Base-by-base conservation (phyloP, 2,888 invertebrate species). In the Phoenoteleia sp. region DNA sequence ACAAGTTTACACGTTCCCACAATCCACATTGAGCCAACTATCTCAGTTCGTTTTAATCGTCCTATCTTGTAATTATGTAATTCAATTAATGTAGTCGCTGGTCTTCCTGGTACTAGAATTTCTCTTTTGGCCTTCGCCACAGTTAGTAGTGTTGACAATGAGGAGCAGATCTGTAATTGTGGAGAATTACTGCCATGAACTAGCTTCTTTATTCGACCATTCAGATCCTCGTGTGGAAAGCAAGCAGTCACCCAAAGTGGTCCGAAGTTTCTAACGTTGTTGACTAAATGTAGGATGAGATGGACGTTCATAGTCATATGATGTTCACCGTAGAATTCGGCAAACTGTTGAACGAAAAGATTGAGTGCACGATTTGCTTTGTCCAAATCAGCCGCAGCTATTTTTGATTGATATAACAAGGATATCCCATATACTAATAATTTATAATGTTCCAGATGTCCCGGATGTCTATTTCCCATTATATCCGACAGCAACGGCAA, bases 131-230 rank as follows among this genome's bases (percentile, higher is more conserved):
- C 7, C 5, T 5, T 33, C 11, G 33, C 33, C 11, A 33, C 5
- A 9, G 33, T 33, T 11, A 9, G 5, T 33, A 58, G 47, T 19
- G 45, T 29, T 23, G 60, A 69, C 23, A 49, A n/a, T n/a, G n/a
- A n/a, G n/a, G n/a, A 54, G 36, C 33, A 80, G 21, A 81, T 81
- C 66, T 81, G 81, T 25, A 81, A 29, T 21, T 81, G 54, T 7
- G 81, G 74, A 33, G 58, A 52, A 4, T 81, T 81, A 56, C 58
- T 75, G n/a, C 74, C 67, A 17, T 66, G 67, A 11, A 52, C 64
- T 5, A 64, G n/a, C 21, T 21, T 42, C 21, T 64, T 64, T 9
- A 64, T 2, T 13, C n/a, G 21, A n/a, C 64, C 81, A 60, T 81
- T 81, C 15, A 75, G 11, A 47, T 75, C 69, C 17, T 81, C 81